These are phyloP conservation scores for Trissonchulus latispiculum DNA, from an alignment of 2,888 invertebrate genomes.

Conservation along the genomic window DNA sequence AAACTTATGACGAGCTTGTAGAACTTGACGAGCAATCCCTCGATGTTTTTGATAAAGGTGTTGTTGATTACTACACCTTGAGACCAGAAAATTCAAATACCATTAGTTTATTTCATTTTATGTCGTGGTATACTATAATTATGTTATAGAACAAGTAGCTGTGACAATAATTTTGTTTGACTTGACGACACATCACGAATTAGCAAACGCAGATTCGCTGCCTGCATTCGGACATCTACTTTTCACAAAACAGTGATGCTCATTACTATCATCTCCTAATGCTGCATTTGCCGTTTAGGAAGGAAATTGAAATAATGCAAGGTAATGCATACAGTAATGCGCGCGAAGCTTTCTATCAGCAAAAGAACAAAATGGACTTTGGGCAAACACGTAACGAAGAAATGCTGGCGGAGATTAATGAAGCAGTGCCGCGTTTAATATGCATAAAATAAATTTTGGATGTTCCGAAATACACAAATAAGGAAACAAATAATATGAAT, in stretches of 20 bases:
- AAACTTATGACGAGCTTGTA: background rate
- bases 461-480: background rate
- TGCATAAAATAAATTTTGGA: background rate
- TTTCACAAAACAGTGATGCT: background rate
- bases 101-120: constrained; percentile 1
- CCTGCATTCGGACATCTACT: background rate
- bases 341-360: background rate
- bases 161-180: background rate
- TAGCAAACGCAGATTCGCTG: background rate
- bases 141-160: background rate
- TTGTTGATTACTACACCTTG: background rate
- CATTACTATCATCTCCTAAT: constrained; percentile 6
- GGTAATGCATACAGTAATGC: background rate
- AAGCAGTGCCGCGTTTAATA: background rate
- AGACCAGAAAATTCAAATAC: background rate
- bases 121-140: background rate
- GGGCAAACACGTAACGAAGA: background rate
- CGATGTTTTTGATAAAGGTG: background rate
- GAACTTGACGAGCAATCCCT: background rate
- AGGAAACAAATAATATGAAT: background rate
- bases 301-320: background rate
- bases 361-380: background rate
- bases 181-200: background rate
- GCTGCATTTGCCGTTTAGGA: constrained; percentile 3
- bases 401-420: background rate